These are phyloP conservation scores for Chionis minor DNA, from an alignment of 2,113 vertebrate species.

Conservation along the genomic window DNA sequence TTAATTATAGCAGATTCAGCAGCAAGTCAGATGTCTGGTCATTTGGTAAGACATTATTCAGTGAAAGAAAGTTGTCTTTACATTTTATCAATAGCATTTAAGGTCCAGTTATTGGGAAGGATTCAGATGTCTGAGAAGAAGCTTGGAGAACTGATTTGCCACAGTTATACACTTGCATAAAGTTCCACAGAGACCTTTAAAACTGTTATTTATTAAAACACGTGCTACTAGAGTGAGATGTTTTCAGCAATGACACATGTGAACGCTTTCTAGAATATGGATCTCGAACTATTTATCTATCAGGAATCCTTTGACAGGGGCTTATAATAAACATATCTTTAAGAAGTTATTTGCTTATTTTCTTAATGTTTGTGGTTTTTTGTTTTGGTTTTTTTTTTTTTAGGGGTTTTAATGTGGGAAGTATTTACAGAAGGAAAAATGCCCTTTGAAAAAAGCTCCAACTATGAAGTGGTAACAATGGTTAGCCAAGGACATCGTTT, in stretches of 20 bases:
- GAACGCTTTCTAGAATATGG: not conserved
- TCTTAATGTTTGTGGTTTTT: not conserved
- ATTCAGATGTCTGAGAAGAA: not conserved
- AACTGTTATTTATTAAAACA: not conserved
- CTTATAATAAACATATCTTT: not conserved
- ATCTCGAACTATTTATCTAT: not conserved
- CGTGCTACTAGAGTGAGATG: not conserved
- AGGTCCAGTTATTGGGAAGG: not conserved
- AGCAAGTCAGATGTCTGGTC: constrained; percentile 98
- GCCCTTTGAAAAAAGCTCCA: constrained; percentile 89
- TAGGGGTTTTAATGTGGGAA: constrained; percentile 97
- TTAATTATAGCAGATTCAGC: constrained; percentile 92
- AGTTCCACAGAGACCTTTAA: not conserved
- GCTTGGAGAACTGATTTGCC: not conserved
- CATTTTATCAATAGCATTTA: not conserved
- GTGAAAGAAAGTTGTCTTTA: not conserved
- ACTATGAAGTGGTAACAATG: constrained; percentile 90
- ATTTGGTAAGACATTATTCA: constrained; percentile 76
- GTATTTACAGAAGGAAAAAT: constrained; percentile 91
- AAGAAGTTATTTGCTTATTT: not conserved
- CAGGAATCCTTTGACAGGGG: not conserved
- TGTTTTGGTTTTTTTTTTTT: not conserved
- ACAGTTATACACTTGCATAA: not conserved
- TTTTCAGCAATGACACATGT: not conserved
- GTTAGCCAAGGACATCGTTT: constrained; percentile 90